Conservation (phyloP, 2,113 vertebrate species). For the Bos indicus region DNA sequence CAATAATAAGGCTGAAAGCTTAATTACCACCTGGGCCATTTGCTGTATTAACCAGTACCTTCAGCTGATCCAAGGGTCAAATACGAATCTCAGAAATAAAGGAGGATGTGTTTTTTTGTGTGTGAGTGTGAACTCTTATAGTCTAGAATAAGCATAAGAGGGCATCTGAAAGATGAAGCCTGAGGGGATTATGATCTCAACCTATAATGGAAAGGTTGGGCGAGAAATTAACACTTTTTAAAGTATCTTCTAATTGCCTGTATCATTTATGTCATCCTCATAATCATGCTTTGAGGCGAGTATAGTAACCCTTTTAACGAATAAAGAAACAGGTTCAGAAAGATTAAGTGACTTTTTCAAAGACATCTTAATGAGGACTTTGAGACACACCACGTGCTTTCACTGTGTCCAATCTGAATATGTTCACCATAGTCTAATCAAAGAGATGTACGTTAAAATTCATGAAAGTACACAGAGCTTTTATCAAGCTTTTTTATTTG, state of each 20-base stretch:
- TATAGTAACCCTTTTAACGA: not conserved
- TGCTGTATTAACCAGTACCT: not conserved
- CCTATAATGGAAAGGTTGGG: not conserved
- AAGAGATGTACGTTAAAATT: not conserved
- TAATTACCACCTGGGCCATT: constrained; percentile 6
- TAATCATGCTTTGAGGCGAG: not conserved
- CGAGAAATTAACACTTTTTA: not conserved
- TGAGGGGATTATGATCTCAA: not conserved
- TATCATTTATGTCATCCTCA: not conserved
- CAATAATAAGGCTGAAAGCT: not conserved
- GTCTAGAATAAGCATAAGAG: not conserved
- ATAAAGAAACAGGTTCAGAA: not conserved
- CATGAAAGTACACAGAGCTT: not conserved
- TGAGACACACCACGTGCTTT: not conserved
- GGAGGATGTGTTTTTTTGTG: not conserved
- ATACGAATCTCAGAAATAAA: not conserved
- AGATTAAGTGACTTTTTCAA: not conserved
- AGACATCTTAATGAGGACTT: not conserved
- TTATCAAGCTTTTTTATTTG: not conserved
- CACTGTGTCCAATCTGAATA: not conserved
- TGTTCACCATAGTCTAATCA: not conserved
- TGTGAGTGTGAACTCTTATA: not conserved
- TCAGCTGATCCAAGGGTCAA: not conserved
- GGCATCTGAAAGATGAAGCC: not conserved
- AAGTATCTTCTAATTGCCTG: not conserved